Conservation (phyloP, 2,888 invertebrate species). For the Anorthoa munda region DNA sequence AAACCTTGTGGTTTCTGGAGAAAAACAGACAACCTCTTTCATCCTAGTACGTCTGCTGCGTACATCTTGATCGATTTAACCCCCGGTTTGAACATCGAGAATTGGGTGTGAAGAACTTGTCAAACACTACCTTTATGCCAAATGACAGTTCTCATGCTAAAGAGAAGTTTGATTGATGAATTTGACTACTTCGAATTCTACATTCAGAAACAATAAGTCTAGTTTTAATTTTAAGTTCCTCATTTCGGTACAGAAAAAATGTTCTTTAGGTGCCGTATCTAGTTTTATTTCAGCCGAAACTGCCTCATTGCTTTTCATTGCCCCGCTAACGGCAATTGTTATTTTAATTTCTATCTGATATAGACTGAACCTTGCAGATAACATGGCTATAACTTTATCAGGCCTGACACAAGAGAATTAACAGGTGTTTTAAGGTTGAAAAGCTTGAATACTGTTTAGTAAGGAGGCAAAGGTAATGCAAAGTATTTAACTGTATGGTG, state of each 20-base stretch:
- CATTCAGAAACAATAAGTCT: no score
- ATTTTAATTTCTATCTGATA: slow-evolving; percentile 44
- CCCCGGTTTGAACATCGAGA: no score
- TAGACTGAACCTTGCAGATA: slow-evolving; percentile 45
- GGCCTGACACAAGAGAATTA: neutral
- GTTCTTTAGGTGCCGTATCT: neutral
- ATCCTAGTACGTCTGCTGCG: no score
- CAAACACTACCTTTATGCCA: no score
- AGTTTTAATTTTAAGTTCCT: no score
- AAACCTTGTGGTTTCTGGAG: no score
- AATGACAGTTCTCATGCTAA: no score
- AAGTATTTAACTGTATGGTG: neutral
- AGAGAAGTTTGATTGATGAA: no score
- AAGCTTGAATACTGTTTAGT: no score
- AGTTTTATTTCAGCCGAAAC: slow-evolving; percentile 39
- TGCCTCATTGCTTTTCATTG: slow-evolving; percentile 50
- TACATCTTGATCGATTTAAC: no score
- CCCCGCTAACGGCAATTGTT: slow-evolving; percentile 41
- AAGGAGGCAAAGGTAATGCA: neutral
- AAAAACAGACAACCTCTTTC: neutral
- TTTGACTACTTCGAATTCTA: no score
- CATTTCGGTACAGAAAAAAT: neutral
- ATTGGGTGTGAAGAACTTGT: no score
- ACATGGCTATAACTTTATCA: slow-evolving; percentile 33
- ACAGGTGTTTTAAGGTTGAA: neutral